Base-by-base conservation (phyloP, 1,140 invertebrate species). In the Brachionus koreanus region DNA sequence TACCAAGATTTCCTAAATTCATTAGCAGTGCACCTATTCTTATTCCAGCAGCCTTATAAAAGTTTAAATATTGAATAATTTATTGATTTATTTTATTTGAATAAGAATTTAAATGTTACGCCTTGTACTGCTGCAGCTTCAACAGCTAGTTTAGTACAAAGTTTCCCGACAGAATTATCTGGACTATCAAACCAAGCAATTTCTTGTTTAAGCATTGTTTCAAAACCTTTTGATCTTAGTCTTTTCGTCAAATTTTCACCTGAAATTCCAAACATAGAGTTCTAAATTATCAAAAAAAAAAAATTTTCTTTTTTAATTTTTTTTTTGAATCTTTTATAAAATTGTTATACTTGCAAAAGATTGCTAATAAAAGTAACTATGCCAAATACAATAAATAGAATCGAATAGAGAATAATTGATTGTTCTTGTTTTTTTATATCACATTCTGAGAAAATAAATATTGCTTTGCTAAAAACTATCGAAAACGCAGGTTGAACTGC, bases 181-280 rank as follows among this genome's bases (percentile, higher is more conserved):
- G 87, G 84, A 75, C 90, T 87, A 85, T 91, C 90, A 87, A 94
- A 96, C 95, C 95, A 97, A 37, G 92, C 89, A 85, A 97, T 94
- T 85, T 97, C 94, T 88, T 97, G 95, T 12, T 93, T 90, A 4
- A 97, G 88, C 0, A 95, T 91, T 6, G 93, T 90, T 84, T 91
- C 88, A 16, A 95, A 88, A 85, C 93, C 95, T 84, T 89, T 88
- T 84, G 82, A 63, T 42, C 82, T 46, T 16, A 95, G 91, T 86
- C 92, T 89, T 63, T 91, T 90, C 19, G 93, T 92, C 89, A 95
- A 91, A 67, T 89, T 82, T 82, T 90, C 89, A 3, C 89, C 86
- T 0, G 82, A 82, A 10, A 82, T 74, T 72, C 63, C 65, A 63
- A 82, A 82, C 29, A 82, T 42, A 29, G 42, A 35, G 52, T 61